Conservation (phyloP, 2,888 invertebrate species). For the Lutraria lutraria region DNA sequence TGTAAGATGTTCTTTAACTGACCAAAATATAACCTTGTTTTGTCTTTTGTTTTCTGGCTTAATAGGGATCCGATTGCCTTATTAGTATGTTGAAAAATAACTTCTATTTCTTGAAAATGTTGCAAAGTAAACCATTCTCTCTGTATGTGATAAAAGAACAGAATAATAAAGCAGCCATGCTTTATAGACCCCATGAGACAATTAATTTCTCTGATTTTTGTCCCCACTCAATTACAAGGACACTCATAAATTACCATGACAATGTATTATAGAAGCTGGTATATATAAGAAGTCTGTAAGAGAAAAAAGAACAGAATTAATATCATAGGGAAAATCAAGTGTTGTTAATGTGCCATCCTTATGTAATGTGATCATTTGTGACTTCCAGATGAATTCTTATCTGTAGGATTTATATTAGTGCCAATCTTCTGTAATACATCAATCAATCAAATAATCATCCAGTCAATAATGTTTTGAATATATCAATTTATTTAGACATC, state of each 20-base stretch:
- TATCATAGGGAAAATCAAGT: neutral
- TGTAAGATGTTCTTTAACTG: neutral
- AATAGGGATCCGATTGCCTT: too few relatives aligned
- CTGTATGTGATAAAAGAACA: too few relatives aligned
- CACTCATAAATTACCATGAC: neutral
- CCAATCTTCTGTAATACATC: neutral
- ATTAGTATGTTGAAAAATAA: too few relatives aligned
- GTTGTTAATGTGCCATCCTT: neutral
- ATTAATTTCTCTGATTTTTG: neutral
- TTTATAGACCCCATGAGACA: neutral
- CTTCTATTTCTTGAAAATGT: too few relatives aligned
- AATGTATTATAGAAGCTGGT: neutral
- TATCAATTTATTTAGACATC: too few relatives aligned
- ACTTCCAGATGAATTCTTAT: neutral
- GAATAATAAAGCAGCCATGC: neutral
- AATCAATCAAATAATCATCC: too few relatives aligned
- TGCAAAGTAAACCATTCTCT: too few relatives aligned
- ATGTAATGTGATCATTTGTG: neutral
- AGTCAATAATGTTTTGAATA: too few relatives aligned
- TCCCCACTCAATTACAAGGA: neutral
- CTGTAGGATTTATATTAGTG: neutral
- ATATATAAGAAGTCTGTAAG: neutral
- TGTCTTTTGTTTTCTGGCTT: too few relatives aligned
- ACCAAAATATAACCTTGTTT: too few relatives aligned
- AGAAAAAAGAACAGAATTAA: neutral